Base-by-base conservation (phyloP, 2,797 vertebrate genomes). In the Amniataba percoides region DNA sequence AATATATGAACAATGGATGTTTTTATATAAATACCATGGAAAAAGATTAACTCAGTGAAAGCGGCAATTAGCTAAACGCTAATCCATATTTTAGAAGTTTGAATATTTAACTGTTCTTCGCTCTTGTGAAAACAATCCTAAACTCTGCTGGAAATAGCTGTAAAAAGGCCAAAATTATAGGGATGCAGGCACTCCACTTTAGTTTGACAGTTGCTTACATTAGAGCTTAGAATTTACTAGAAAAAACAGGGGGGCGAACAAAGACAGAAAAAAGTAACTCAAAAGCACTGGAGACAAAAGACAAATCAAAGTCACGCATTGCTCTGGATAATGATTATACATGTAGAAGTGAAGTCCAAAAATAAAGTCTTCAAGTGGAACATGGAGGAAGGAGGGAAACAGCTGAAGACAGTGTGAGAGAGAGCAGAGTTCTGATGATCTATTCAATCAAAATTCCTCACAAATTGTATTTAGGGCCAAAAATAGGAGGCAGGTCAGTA, bases 401-500 rank as follows among this genome's bases (percentile, higher is more conserved):
- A 65, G 27, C 7, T 34, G 2, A 23, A 36, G 36, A 53, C 13
- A 7, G 9, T 13, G 27, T 27, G 4, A 27, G 27, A 12, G 25
- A 16, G 5, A 60, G 31, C 19, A 25, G 6, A 9, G 13, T n/a
- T 43, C 12, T 7, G 18, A 16, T 7, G 1, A 46, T 58, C 11
- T 19, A 15, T 15, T 75, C 0, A 48, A 52, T 40, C 10, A 34
- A 19, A 39, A 27, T n/a, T 51, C 6, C 7, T 48, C 19, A 36
- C 15, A 16, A 40, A 48, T 36, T 36, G 34, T 36, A 5, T 36
- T 36, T 36, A 21, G 27, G 68, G 49, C 5, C 2, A 27, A 27
- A 66, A 45, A 72, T 21, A 70, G 1, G 3, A 49, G 15, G 42
- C 43, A 53, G 70, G 73, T 80, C 25, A 60, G 49, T 23, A 72